phyloP scores from a whole-genome alignment of 2,888 invertebrate genomes.

The Noctua janthina region DNA sequence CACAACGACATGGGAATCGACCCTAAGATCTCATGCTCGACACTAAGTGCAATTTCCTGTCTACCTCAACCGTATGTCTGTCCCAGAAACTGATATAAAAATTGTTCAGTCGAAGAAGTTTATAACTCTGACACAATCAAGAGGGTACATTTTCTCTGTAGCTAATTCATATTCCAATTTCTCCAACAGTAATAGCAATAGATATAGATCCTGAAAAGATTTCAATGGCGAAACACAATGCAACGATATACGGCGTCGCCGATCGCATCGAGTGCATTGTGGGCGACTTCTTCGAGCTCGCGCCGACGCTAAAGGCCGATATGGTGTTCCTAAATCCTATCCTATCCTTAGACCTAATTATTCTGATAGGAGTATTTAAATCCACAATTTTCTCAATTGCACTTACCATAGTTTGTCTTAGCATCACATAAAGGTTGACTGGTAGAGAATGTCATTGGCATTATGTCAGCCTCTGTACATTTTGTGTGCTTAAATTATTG shows the following conservation, averaged over 20 bases:
- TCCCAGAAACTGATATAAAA: too few relatives aligned
- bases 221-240: conserved; percentile 97
- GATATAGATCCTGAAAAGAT: conserved; percentile 98
- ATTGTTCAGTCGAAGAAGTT: too few relatives aligned
- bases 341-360: conserved; percentile 94
- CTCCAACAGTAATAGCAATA: conserved; percentile 95
- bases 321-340: conserved; percentile 92
- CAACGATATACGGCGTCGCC: conserved; percentile 96
- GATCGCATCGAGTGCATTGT: conserved; percentile 97
- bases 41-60: too few relatives aligned
- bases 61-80: too few relatives aligned
- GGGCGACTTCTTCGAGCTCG: conserved; percentile 96
- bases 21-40: too few relatives aligned
- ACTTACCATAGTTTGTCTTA: neutral
- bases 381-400: neutral
- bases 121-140: neutral
- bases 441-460: neutral
- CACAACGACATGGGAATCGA: too few relatives aligned
- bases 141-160: neutral
- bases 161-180: neutral
- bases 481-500: too few relatives aligned
- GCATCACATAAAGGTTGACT: neutral
- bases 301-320: conserved; percentile 93
- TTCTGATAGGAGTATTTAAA: conserved; percentile 80
- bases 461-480: neutral